A percentile compares a stretch with the other conserved stretches of the same genome.
phyloP scores from a whole-genome alignment of 2,797 vertebrate genomes.

The Delichon dasypus region DNA sequence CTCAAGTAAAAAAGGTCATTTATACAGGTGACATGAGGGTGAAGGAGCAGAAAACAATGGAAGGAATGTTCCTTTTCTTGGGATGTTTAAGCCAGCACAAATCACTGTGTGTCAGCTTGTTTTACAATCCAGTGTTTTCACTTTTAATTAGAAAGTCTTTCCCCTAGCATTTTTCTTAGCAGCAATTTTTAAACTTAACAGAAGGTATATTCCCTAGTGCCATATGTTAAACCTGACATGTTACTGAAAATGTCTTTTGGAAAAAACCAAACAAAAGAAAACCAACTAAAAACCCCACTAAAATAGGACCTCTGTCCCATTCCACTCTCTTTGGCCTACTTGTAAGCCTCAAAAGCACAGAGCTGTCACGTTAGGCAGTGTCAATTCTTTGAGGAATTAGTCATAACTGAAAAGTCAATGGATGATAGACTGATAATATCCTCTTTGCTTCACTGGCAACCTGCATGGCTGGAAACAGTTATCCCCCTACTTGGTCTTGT shows the following conservation, averaged over 20 bases:
- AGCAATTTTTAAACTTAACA: constrained; percentile 44
- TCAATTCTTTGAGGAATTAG: background rate
- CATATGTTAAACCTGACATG: constrained; percentile 37
- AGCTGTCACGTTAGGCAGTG: rapidly evolving
- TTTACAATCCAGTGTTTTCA: constrained; percentile 42
- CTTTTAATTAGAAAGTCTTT: constrained; percentile 57
- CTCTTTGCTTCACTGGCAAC: background rate
- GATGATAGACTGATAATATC: background rate
- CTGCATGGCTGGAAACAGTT: background rate
- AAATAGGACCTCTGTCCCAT: background rate
- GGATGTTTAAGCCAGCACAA: constrained; percentile 33
- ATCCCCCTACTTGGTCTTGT: background rate
- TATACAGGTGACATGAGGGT: background rate
- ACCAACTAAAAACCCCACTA: background rate
- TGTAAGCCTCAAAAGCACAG: background rate
- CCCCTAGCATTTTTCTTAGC: constrained; percentile 42
- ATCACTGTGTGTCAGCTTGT: constrained; percentile 15
- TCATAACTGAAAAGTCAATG: background rate
- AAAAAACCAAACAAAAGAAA: background rate
- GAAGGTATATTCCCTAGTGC: constrained; percentile 38
- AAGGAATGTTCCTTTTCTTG: background rate
- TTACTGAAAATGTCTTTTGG: constrained; percentile 16
- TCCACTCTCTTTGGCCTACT: background rate
- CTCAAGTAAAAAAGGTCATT: background rate
- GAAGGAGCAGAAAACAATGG: background rate